Evolutionary conservation across 2,888 invertebrate species (phyloP).

Genomic region (Nesidiocoris tenuis): DNA sequence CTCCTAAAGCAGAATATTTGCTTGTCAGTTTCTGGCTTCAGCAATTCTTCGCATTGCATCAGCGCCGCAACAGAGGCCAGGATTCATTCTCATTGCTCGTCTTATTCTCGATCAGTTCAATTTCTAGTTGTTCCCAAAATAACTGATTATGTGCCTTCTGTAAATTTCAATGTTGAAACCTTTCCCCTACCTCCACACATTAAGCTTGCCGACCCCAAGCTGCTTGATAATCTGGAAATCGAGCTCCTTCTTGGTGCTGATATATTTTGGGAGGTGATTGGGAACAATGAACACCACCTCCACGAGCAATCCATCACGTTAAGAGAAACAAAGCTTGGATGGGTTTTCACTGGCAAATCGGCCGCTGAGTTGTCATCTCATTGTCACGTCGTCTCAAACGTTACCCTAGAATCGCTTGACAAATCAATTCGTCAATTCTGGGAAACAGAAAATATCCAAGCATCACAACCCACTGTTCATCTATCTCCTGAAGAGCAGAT

Average conservation of each 20-base stretch:
- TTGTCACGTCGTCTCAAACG: not conserved
- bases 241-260: conserved; percentile 49
- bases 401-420: conserved; percentile 21
- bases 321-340: conserved; percentile 47
- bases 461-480: not conserved
- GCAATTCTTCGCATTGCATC: conserved; percentile 6
- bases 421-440: conserved; percentile 31
- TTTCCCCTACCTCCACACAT: conserved; percentile 47
- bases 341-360: conserved; percentile 44
- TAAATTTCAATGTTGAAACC: conserved; percentile 33
- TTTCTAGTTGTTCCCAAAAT: conserved; percentile 48
- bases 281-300: conserved; percentile 30
- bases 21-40: conserved; percentile 42
- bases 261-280: conserved; percentile 46
- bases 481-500: conserved; percentile 13
- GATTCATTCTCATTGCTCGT: conserved; percentile 37
- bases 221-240: conserved; percentile 42
- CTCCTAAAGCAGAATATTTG: conserved; percentile 26
- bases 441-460: conserved; percentile 18
- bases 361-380: conserved; percentile 4
- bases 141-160: conserved; percentile 47
- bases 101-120: conserved; percentile 39
- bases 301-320: conserved; percentile 21
- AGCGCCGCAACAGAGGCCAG: conserved; percentile 7
- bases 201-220: conserved; percentile 48